Percentiles rank a stretch among this genome's conserved stretches.
These are phyloP conservation scores for Fragum sueziense DNA, from an alignment of 2,888 invertebrate genomes.

Conservation along the genomic window DNA sequence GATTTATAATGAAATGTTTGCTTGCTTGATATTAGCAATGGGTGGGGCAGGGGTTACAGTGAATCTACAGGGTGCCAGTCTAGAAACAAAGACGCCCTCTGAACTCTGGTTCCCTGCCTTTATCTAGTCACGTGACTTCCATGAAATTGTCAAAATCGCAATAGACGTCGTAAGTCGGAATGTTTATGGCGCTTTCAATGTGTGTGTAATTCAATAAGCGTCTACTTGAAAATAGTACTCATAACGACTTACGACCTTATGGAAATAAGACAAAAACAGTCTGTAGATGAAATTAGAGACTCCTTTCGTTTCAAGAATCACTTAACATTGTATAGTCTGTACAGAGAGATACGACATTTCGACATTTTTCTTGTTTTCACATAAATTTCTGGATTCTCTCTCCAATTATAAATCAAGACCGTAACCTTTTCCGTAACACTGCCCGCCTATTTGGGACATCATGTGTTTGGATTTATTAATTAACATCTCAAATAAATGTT, in stretches of 20 bases:
- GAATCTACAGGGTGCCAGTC: not conserved
- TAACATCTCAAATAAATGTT: too few species aligned
- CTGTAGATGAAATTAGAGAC: not conserved
- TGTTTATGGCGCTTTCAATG: constrained; percentile 28
- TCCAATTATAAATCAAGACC: constrained; percentile 6
- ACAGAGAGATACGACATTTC: not conserved
- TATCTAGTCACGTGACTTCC: constrained; percentile 47
- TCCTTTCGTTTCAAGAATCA: not conserved
- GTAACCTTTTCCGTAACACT: not conserved
- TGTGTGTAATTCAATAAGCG: not conserved
- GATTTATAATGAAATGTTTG: too few species aligned
- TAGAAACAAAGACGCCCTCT: not conserved
- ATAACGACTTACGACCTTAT: not conserved
- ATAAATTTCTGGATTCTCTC: constrained; percentile 14
- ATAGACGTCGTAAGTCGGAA: constrained; percentile 42
- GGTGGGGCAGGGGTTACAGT: not conserved
- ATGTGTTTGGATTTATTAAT: too few species aligned
- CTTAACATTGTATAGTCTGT: not conserved
- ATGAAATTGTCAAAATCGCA: constrained; percentile 53
- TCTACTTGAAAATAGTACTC: not conserved
- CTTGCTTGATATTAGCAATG: too few species aligned
- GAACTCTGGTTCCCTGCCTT: constrained; percentile 24
- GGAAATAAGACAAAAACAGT: not conserved
- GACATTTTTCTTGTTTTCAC: not conserved
- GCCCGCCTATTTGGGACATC: too few species aligned